A percentile compares a stretch with the other conserved stretches of the same genome.
These are phyloP conservation scores for Notiomystis cincta DNA, from an alignment of 2,113 vertebrate genomes.

Conservation along the genomic window DNA sequence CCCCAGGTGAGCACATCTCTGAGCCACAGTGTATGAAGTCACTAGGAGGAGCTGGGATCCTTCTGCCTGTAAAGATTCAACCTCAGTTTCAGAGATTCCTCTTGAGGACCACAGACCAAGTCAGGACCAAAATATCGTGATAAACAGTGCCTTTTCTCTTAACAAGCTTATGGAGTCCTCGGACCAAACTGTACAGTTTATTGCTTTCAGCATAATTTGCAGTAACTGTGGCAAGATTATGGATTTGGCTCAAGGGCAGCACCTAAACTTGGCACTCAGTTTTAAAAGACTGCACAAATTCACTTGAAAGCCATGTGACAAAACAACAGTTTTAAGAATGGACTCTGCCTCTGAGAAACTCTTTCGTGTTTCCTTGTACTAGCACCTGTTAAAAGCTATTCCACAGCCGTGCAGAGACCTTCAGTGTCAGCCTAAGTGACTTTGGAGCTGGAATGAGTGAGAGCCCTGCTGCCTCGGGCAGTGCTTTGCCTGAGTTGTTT, in stretches of 20 bases:
- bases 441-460: background rate
- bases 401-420: background rate
- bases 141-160: background rate
- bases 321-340: background rate
- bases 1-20: background rate
- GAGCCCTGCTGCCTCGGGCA: background rate
- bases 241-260: background rate
- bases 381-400: background rate
- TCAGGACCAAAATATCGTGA: rapidly evolving
- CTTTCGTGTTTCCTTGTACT: background rate
- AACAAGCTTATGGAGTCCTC: background rate
- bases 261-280: background rate
- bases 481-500: rapidly evolving
- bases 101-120: background rate
- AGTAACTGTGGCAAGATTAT: background rate
- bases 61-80: background rate
- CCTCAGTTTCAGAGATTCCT: background rate
- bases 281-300: background rate
- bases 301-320: background rate
- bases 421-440: background rate
- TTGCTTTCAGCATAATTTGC: background rate
- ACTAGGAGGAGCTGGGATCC: background rate
- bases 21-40: background rate
- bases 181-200: background rate
- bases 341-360: background rate